Conservation (phyloP, 2,888 invertebrate genomes). For the Protophormia terraenovae region DNA sequence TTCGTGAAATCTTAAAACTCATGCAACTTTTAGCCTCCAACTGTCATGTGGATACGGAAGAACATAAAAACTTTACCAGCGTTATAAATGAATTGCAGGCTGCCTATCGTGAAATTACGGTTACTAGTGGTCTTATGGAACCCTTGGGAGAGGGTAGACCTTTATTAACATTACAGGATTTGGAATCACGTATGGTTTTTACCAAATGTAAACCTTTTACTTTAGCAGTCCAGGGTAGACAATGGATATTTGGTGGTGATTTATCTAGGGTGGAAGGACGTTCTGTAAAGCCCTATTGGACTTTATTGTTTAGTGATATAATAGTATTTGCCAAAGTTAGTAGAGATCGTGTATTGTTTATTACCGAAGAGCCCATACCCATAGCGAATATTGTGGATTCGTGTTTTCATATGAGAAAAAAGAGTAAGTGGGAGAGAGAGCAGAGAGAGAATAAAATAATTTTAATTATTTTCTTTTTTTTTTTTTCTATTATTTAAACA, state of each 20-base stretch:
- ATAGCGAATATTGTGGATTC: slow-evolving; percentile 90
- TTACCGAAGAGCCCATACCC: slow-evolving; percentile 92
- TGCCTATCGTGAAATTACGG: slow-evolving; percentile 91
- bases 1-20: slow-evolving; percentile 85
- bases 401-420: slow-evolving; percentile 92
- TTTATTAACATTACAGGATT: slow-evolving; percentile 90
- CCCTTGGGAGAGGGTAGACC: slow-evolving; percentile 92
- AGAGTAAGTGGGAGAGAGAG: slow-evolving; percentile 83
- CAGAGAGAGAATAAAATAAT: not conserved
- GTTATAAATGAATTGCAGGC: slow-evolving; percentile 83
- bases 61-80: slow-evolving; percentile 80
- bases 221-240: slow-evolving; percentile 90
- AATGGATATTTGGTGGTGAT: slow-evolving; percentile 95
- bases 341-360: slow-evolving; percentile 92
- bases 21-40: slow-evolving; percentile 83
- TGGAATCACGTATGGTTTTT: slow-evolving; percentile 93
- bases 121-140: slow-evolving; percentile 92
- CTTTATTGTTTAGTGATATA: slow-evolving; percentile 91
- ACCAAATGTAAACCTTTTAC: slow-evolving; percentile 95
- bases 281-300: slow-evolving; percentile 92
- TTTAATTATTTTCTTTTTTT: not conserved
- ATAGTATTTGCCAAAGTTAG: slow-evolving; percentile 93
- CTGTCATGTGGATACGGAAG: slow-evolving; percentile 81
- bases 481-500: slow-evolving; percentile 76
- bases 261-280: slow-evolving; percentile 91